These are phyloP conservation scores for Aurelia sp. DNA, from an alignment of 30 jellyfish, hydroid and myxozoan genomes.

Conservation along the genomic window DNA sequence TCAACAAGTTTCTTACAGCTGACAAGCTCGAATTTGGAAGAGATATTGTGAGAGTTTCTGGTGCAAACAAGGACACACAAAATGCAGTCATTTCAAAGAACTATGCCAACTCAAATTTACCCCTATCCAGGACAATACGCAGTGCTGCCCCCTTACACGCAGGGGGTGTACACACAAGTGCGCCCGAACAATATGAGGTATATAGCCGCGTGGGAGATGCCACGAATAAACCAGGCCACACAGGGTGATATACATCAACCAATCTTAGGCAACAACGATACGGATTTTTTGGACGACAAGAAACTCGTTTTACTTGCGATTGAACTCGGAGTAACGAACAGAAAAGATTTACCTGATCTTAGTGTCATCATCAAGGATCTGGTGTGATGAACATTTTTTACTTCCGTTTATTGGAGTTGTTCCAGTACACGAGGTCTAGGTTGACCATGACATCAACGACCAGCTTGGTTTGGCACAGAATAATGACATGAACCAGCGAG, in stretches of 20 bases:
- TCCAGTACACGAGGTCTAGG: too few species aligned
- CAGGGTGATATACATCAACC: constrained; percentile 3
- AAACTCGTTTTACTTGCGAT: constrained; percentile 30
- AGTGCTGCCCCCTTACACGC: constrained; percentile 3
- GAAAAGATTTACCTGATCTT: constrained; percentile 42
- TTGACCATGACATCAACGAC: too few species aligned
- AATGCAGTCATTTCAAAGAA: constrained; percentile 20
- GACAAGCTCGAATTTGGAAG: too few species aligned
- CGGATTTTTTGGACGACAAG: constrained; percentile 38
- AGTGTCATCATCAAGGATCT: constrained; percentile 38
- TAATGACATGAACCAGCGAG: too few species aligned
- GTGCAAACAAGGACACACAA: background rate
- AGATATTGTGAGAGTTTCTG: background rate
- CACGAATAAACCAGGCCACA: background rate
- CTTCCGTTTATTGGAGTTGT: background rate
- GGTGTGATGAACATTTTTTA: background rate
- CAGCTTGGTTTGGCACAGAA: too few species aligned
- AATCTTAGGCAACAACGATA: constrained; percentile 31
- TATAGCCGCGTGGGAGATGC: constrained; percentile 20
- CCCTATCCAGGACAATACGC: constrained; percentile 9
- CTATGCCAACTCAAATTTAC: constrained; percentile 7
- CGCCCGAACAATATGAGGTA: constrained; percentile 12
- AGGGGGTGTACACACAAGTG: background rate
- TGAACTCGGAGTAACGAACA: constrained; percentile 35
- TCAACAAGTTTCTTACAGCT: background rate